Conservation (phyloP, 2,888 invertebrate species). For the Cheilosia grossa region DNA sequence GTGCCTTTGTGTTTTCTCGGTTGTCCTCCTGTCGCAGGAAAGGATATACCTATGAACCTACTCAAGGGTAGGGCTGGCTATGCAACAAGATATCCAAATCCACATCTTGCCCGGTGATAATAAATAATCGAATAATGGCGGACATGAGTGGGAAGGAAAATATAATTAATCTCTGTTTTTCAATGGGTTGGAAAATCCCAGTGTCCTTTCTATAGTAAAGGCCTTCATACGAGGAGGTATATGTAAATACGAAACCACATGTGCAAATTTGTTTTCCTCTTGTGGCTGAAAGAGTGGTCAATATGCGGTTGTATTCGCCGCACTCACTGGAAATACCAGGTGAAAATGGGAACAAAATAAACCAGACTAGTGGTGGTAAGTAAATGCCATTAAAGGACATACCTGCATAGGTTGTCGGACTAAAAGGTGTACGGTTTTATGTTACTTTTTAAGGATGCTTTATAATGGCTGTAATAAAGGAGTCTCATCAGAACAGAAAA, state of each 20-base stretch:
- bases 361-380: not conserved
- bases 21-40: conserved; percentile 4
- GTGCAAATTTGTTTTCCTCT: conserved; percentile 8
- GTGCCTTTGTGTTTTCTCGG: conserved; percentile 11
- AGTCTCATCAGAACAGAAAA: too few relatives aligned
- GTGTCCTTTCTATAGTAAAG: not conserved
- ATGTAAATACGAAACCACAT: conserved; percentile 5
- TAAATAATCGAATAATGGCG: conserved; percentile 42
- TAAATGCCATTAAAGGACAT: conserved; percentile 1
- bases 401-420: too few relatives aligned
- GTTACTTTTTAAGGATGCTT: too few relatives aligned
- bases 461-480: too few relatives aligned
- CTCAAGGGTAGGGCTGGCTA: not conserved
- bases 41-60: not conserved
- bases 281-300: conserved; percentile 11
- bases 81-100: not conserved
- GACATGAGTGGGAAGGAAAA: conserved; percentile 42
- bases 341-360: not conserved
- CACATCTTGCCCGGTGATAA: conserved; percentile 19
- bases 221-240: not conserved
- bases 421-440: too few relatives aligned
- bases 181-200: conserved; percentile 32
- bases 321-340: not conserved
- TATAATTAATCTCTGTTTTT: conserved; percentile 53
- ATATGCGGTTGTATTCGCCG: not conserved